Conservation (phyloP, 1,140 invertebrate genomes). For the Maniola jurtina region DNA sequence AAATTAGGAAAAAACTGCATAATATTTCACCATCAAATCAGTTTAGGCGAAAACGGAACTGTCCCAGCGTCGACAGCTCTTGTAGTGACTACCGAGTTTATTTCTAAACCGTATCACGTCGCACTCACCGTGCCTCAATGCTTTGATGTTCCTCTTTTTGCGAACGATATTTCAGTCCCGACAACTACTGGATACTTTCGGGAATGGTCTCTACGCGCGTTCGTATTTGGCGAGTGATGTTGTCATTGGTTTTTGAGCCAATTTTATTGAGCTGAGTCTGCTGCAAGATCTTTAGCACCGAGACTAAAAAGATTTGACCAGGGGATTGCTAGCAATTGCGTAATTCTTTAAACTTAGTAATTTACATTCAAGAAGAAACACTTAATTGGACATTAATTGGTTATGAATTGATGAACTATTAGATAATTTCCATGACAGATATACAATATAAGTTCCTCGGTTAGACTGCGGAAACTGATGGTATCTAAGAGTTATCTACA, state of each 20-base stretch:
- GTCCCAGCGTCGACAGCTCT: constrained; percentile 19
- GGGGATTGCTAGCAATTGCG: no score
- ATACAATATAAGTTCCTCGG: no score
- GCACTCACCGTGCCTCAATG: constrained; percentile 27
- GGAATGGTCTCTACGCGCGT: constrained; percentile 44
- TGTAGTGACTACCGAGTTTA: constrained; percentile 39
- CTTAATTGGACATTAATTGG: no score
- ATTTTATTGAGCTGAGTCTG: neutral
- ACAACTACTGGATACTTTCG: constrained; percentile 66
- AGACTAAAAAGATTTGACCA: no score
- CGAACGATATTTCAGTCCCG: constrained; percentile 61
- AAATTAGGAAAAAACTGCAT: no score
- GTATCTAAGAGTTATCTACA: no score
- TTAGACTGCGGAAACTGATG: no score
- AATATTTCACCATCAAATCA: no score
- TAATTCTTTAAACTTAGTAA: no score
- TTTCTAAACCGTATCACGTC: constrained; percentile 74
- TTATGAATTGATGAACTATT: no score
- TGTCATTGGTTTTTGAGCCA: constrained; percentile 1
- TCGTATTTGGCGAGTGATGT: constrained; percentile 29
- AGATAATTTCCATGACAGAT: no score
- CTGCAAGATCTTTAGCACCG: neutral
- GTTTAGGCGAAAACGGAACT: constrained; percentile 30
- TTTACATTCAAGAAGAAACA: no score
- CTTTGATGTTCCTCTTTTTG: constrained; percentile 78